phyloP scores from a whole-genome alignment of 1,140 invertebrate genomes.

The Cydia amplana region DNA sequence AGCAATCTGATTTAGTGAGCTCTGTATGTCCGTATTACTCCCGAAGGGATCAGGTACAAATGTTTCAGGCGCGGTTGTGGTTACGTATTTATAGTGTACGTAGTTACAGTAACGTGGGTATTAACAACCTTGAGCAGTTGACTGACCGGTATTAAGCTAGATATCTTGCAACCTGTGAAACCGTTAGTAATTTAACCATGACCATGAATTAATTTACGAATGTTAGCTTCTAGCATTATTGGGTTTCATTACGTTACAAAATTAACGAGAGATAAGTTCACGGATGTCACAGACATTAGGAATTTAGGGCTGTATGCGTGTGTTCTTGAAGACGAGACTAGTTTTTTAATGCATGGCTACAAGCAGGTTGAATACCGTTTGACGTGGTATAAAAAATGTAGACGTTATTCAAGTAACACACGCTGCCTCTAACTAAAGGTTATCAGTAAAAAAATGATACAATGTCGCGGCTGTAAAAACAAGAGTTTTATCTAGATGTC shows the following conservation, averaged over 20 bases:
- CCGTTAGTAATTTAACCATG: neutral
- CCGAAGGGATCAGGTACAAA: slow-evolving; percentile 18
- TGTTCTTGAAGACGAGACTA: too few species aligned
- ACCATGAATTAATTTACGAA: neutral
- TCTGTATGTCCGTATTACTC: slow-evolving; percentile 18
- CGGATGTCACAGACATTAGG: neutral
- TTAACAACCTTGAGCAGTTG: neutral
- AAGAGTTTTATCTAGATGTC: slow-evolving; percentile 5
- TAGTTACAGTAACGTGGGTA: slow-evolving; percentile 10
- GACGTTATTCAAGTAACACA: neutral
- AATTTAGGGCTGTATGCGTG: neutral
- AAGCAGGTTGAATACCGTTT: neutral
- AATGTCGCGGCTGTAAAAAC: slow-evolving; percentile 23
- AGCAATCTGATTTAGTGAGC: slow-evolving; percentile 29
- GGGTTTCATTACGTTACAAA: neutral
- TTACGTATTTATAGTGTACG: neutral
- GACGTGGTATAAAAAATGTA: neutral
- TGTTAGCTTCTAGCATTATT: neutral
- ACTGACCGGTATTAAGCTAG: neutral
- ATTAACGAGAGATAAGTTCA: neutral
- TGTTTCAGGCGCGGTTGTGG: neutral
- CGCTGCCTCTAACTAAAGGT: slow-evolving; percentile 3
- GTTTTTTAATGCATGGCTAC: neutral
- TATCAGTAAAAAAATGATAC: slow-evolving; percentile 29
- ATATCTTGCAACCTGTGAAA: neutral